Evolutionary conservation across 2,113 vertebrate species (phyloP), one percentile per base, ranked within the genome.

Genomic region (Actenoides hombroni): DNA sequence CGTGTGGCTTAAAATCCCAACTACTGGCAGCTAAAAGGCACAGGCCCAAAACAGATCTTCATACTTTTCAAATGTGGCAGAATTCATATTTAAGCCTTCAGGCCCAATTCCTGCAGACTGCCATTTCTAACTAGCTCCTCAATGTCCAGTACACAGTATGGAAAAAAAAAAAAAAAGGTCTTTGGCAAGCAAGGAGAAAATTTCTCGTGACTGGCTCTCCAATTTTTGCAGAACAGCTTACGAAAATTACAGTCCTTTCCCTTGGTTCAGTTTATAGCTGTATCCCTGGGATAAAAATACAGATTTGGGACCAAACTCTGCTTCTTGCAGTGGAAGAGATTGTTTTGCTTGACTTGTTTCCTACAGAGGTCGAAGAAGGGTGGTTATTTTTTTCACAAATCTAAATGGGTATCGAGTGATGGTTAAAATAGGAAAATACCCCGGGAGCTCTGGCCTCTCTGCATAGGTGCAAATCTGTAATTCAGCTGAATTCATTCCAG

Each of bases 391-490:
- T 94, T 92, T 83, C 40, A 67, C 77, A 64, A 84, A 86, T 76
- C 86, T 84, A 90, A 92, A 83, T 73, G 26, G 28, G 21, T 77
- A 69, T 74, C 19, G 0, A 94, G 65, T 71, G 54, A 31, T 81
- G 80, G 31, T 84, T 88, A 88, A 95, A 96, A 90, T 57, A 84
- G 74, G 44, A 94, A 77, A 79, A 82, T 18, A 83, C 18, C 11
- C 37, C 68, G 35, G 68, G 67, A 95, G 35, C 53, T 75, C 51
- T 11, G 20, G 65, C 33, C 42, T 83, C 49, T 83, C 74, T 16
- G 48, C 80, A 33, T 49, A 90, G 90, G 92, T 87, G 86, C 74
- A 93, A 97, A 95, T 68, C 80, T 84, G 57, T 79, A 63, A 39
- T 81, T 84, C 76, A 68, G 53, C 76, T 57, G 90, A 80, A 86